A percentile compares a stretch with the other conserved stretches of the same genome.
Conservation (phyloP, 2,113 vertebrate genomes). For the Quiscalus mexicanus region DNA sequence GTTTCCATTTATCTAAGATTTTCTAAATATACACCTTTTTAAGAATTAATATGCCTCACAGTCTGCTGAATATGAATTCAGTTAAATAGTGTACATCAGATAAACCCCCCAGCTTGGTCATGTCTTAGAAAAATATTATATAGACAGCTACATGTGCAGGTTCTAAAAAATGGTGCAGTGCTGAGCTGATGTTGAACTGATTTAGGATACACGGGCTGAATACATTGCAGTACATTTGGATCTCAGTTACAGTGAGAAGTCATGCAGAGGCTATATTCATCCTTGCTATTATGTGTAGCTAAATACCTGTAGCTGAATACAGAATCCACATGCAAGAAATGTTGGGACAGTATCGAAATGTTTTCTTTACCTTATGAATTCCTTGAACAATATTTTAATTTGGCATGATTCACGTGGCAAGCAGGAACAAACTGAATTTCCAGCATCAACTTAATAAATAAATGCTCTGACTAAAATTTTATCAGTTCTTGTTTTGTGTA, state of each 20-base stretch:
- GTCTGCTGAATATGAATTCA: conserved; percentile 1
- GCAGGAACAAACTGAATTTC: not conserved
- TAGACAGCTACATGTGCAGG: not conserved
- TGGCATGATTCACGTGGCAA: not conserved
- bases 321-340: not conserved
- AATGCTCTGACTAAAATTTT: not conserved
- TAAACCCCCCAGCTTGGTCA: not conserved
- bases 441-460: not conserved
- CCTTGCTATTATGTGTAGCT: not conserved
- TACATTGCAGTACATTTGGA: not conserved
- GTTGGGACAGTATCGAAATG: rapidly evolving
- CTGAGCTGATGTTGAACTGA: conserved; percentile 10
- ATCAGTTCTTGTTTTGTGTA: not conserved
- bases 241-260: not conserved
- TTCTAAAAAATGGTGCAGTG: not conserved
- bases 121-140: conserved; percentile 10
- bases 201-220: not conserved
- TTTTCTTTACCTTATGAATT: not conserved
- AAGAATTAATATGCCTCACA: not conserved
- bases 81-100: not conserved
- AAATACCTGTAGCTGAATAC: not conserved
- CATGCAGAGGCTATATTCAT: not conserved
- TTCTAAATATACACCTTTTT: not conserved
- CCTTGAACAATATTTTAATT: not conserved
- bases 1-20: not conserved